These are phyloP conservation scores for Melinaea menophilus DNA, from an alignment of 2,888 invertebrate species.

Conservation along the genomic window DNA sequence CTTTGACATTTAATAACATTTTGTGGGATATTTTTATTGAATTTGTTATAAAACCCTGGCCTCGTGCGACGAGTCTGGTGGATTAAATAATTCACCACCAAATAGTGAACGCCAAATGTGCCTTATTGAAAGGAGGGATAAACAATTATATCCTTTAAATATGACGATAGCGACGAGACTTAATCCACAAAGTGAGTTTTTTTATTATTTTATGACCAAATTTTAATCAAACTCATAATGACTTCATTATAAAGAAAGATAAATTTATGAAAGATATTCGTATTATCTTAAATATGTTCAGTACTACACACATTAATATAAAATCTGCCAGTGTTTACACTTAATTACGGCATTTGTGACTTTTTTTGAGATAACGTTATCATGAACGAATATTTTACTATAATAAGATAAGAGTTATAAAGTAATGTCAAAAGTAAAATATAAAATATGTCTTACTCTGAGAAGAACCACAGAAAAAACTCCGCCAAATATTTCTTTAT, in stretches of 20 bases:
- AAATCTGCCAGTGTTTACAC: not conserved
- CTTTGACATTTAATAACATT: slow-evolving; percentile 13
- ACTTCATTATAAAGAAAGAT: too few species aligned
- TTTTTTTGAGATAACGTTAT: not conserved
- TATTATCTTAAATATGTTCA: not conserved
- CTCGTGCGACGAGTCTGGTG: slow-evolving; percentile 47
- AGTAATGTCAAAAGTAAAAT: slow-evolving; percentile 1
- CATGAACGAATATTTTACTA: not conserved
- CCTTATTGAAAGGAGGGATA: slow-evolving; percentile 51
- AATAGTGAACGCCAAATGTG: slow-evolving; percentile 55
- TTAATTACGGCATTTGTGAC: not conserved
- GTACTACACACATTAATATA: slow-evolving; percentile 1
- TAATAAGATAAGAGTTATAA: not conserved
- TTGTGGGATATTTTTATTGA: slow-evolving; percentile 20
- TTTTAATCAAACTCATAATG: not conserved
- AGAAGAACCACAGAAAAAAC: not conserved
- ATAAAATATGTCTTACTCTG: not conserved
- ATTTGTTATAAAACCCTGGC: slow-evolving; percentile 50
- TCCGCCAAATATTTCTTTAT: too few species aligned
- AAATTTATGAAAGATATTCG: too few species aligned
- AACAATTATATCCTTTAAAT: slow-evolving; percentile 49
- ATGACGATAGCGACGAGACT: slow-evolving; percentile 68
- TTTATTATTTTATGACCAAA: not conserved
- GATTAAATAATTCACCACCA: slow-evolving; percentile 43
- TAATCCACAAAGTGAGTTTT: slow-evolving; percentile 61